Evolutionary conservation across 2,797 vertebrate species (phyloP).

Genomic region (Alfaro cultratus): DNA sequence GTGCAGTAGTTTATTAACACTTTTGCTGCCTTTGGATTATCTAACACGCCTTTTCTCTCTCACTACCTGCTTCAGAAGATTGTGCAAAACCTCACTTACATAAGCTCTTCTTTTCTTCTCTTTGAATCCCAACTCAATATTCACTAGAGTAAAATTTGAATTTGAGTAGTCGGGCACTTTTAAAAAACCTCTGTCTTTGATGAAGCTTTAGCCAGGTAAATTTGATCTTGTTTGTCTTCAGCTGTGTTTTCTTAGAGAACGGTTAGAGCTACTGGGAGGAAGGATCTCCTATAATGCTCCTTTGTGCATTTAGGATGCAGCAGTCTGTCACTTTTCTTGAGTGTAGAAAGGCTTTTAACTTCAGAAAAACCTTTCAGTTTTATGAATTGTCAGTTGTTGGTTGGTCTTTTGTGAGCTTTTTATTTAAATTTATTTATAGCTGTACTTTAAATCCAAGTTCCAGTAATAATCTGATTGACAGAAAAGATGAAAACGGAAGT

Average conservation of each 20-base stretch:
- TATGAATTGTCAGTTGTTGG: neutral
- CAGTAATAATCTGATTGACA: neutral
- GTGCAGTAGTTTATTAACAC: conserved; percentile 15
- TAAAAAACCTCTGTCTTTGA: neutral
- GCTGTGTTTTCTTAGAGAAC: neutral
- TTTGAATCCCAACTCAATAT: neutral
- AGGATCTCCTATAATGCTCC: too few species aligned
- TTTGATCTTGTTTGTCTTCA: neutral
- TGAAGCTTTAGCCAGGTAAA: neutral
- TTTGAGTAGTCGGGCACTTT: neutral
- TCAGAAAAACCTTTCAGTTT: neutral
- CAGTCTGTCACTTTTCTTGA: too few species aligned
- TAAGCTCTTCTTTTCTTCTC: neutral
- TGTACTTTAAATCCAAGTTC: neutral
- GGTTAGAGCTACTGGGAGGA: too few species aligned
- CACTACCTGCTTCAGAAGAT: conserved; percentile 4
- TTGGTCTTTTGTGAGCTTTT: neutral
- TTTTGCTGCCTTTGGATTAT: neutral
- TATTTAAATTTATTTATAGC: neutral
- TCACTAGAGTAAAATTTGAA: neutral
- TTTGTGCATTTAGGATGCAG: too few species aligned
- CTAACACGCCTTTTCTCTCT: conserved; percentile 17
- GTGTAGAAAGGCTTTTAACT: neutral
- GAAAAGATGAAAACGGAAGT: neutral
- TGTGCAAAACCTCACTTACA: neutral